phyloP scores from a whole-genome alignment of 2,797 vertebrate species.

The Arctocebus calabarensis region DNA sequence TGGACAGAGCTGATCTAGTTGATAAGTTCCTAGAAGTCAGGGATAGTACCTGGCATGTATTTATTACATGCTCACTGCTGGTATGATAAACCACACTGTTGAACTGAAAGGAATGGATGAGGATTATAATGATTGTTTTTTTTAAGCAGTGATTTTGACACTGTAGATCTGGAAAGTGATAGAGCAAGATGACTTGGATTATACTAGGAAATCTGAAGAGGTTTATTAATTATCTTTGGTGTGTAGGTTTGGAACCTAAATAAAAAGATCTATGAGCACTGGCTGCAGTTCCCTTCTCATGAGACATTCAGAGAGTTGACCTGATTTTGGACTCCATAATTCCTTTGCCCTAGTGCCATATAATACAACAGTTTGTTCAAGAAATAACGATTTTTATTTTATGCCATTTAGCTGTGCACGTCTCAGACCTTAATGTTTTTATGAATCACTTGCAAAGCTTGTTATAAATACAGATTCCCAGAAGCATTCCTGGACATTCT shows the following conservation, averaged over 20 bases:
- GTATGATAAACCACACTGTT: background rate
- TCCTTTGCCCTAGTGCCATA: background rate
- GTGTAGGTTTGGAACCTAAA: background rate
- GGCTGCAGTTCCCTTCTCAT: background rate
- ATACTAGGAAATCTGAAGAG: background rate
- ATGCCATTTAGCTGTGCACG: background rate
- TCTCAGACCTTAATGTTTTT: constrained; percentile 2
- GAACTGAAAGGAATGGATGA: constrained; percentile 15
- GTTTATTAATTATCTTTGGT: background rate
- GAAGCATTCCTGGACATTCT: background rate
- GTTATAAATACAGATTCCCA: background rate
- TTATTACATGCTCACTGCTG: background rate
- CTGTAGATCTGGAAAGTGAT: constrained; percentile 8
- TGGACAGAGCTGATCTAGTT: background rate
- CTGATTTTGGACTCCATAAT: background rate
- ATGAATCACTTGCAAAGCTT: constrained; percentile 9
- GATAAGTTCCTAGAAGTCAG: background rate
- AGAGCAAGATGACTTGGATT: background rate
- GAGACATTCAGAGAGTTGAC: background rate
- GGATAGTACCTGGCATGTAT: background rate
- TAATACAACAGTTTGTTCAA: background rate
- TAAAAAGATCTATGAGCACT: background rate
- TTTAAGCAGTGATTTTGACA: background rate
- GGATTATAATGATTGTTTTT: constrained; percentile 10
- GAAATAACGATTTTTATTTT: background rate